Evolutionary conservation across 2,797 vertebrate species (phyloP), one percentile per base, ranked within the genome.

Genomic region (Phrynocephalus forsythii): DNA sequence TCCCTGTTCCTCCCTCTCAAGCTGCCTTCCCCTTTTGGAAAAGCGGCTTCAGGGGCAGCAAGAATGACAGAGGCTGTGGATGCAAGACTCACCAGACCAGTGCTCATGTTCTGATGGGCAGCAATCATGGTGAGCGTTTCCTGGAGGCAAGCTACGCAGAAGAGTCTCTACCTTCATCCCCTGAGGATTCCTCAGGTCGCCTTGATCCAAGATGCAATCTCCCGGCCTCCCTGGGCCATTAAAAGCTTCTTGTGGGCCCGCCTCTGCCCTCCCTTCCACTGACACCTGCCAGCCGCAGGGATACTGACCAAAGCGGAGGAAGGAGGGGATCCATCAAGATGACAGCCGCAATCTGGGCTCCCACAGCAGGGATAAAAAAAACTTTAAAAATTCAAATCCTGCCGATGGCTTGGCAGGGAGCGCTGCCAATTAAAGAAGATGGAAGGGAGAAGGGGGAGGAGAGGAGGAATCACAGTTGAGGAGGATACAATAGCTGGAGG

Each of bases 291-390:
- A 16, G 28, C 48, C 1, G 13, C 30, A 63, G 78, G 44, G 67
- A 69, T 85, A 85, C 84, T 79, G 84, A 86, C 85, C 85, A 81
- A 52, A 24, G 79, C 79, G 22, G 56, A 81, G n/a, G 52, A 72
- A 73, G 68, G 82, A 78, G 88, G 81, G 89, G 87, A 92, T 92
- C 89, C 87, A 90, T 90, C 92, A 87, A 87, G 84, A 87, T 88
- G 92, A 89, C 78, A 90, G 68, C 50, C 16, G 83, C 87, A 88
- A 91, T 89, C 60, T 67, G 80, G 80, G 81, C 66, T 48, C 89
- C 87, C 84, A 90, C 89, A 89, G 92, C 86, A 28, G 85, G 52
- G 11, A 44, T 10, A 30, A n/a, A 20, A 20, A 20, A 18, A 18
- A 2, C 60, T 63, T 63, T 63, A 63, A 63, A 63, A 63, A 28